Conservation (phyloP, 1,140 invertebrate species). For the Drosophila trapezifrons region DNA sequence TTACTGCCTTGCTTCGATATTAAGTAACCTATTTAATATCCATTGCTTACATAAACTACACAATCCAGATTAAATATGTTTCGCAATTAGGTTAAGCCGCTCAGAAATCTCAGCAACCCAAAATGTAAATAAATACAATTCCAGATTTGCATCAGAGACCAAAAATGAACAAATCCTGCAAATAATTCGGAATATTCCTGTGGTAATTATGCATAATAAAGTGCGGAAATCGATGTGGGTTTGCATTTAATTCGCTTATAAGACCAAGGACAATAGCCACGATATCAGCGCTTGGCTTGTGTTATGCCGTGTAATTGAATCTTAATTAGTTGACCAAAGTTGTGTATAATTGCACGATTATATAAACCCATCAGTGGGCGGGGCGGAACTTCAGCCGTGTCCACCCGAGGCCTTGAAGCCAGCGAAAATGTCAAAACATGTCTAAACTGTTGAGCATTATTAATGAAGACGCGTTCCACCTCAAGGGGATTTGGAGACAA, state of each 20-base stretch:
- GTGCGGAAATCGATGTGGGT: constrained; percentile 6
- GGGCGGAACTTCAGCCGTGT: not conserved
- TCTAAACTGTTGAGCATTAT: constrained; percentile 22
- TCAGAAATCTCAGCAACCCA: not conserved
- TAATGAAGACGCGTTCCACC: constrained; percentile 15
- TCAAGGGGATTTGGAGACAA: constrained; percentile 3
- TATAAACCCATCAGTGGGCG: not conserved
- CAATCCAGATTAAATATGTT: not conserved
- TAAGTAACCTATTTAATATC: too few species aligned
- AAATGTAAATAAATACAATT: not conserved
- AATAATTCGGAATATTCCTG: not conserved
- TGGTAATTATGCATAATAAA: constrained; percentile 1
- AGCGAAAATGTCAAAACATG: constrained; percentile 19
- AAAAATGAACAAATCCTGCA: constrained; percentile 5
- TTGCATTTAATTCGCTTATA: constrained; percentile 3
- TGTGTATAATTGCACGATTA: constrained; percentile 16
- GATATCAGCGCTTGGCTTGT: not conserved
- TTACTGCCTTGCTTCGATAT: too few species aligned
- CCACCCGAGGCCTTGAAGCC: constrained; percentile 19
- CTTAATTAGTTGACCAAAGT: constrained; percentile 29
- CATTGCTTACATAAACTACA: not conserved
- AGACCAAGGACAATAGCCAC: too few species aligned
- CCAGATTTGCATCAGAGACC: not conserved
- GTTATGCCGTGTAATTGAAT: constrained; percentile 38
- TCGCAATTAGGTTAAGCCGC: not conserved